These are phyloP conservation scores for Drosophila melanica DNA, from an alignment of 1,140 invertebrate genomes.

Conservation along the genomic window DNA sequence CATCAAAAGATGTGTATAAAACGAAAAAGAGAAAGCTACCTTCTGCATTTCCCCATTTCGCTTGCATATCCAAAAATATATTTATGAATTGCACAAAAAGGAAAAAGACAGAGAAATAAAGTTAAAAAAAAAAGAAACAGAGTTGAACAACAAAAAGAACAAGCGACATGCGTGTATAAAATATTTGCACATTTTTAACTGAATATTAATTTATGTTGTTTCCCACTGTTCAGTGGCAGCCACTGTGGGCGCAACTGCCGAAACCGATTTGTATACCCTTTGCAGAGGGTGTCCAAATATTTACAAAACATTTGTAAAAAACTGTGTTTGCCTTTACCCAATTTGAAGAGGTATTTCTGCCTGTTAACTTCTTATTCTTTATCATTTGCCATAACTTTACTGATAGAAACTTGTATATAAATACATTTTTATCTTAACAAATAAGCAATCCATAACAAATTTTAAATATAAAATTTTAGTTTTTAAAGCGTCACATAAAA, in stretches of 20 bases:
- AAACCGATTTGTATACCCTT: conserved; percentile 12
- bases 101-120: conserved; percentile 5
- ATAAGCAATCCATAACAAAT: too few relatives aligned
- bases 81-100: conserved; percentile 20
- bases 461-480: too few relatives aligned
- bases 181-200: conserved; percentile 77
- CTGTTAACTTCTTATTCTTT: too few relatives aligned
- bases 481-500: too few relatives aligned
- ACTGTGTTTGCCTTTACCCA: too few relatives aligned
- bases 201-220: conserved; percentile 78
- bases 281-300: background rate
- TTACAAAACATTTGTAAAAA: too few relatives aligned
- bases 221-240: conserved; percentile 22
- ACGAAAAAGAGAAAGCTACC: conserved; percentile 7
- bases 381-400: too few relatives aligned
- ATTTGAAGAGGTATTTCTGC: too few relatives aligned
- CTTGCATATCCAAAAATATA: background rate
- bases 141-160: conserved; percentile 14
- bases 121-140: conserved; percentile 16
- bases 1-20: conserved; percentile 37
- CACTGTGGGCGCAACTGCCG: conserved; percentile 18
- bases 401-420: too few relatives aligned
- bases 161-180: conserved; percentile 53
- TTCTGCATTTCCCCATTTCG: conserved; percentile 3
- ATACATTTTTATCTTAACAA: too few relatives aligned